These are phyloP conservation scores for Eulemur albifrons DNA, from an alignment of 2,797 vertebrate genomes.

Conservation along the genomic window DNA sequence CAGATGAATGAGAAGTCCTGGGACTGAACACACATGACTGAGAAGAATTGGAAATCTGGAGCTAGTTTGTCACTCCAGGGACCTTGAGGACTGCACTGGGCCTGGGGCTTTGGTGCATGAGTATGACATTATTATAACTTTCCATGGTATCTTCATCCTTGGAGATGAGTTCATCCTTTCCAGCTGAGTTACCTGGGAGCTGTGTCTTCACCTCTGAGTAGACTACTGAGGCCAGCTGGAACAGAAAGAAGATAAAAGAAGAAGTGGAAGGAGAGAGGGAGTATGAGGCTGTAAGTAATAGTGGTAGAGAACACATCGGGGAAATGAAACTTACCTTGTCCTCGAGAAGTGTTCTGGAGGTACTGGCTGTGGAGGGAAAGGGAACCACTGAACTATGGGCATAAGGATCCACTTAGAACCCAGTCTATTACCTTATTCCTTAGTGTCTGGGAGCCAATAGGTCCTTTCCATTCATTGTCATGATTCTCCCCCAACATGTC, in stretches of 20 bases:
- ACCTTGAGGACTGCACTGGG: background rate
- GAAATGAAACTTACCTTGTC: constrained; percentile 12
- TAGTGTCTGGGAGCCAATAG: background rate
- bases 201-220: constrained; percentile 49
- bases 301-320: background rate
- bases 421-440: background rate
- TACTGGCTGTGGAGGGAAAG: background rate
- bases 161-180: background rate
- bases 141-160: background rate
- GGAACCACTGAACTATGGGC: background rate
- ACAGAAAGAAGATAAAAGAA: background rate
- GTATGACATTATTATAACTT: background rate
- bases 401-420: background rate
- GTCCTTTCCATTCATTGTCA: background rate
- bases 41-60: background rate
- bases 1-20: background rate
- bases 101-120: background rate
- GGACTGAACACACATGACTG: background rate
- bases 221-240: background rate
- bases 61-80: background rate
- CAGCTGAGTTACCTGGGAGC: background rate
- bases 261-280: background rate
- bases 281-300: fast-evolving
- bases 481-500: background rate
- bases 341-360: background rate